Percentiles rank a stretch among this genome's conserved stretches.
phyloP scores from a whole-genome alignment of 2,888 invertebrate species.

The Rhodophaea formosa region DNA sequence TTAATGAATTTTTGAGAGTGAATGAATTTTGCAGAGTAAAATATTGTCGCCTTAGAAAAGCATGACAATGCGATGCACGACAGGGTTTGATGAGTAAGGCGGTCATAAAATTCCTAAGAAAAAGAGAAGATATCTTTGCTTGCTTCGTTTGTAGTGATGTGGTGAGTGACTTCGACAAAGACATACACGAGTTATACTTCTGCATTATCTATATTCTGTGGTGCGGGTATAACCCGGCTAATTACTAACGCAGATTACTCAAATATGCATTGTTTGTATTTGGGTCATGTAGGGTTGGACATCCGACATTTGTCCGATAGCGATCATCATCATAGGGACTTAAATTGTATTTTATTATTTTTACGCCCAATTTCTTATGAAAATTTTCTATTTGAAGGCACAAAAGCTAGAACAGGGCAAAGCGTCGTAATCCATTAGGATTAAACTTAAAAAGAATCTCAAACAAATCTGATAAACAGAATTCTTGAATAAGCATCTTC shows the following conservation, averaged over 20 bases:
- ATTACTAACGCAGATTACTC: conserved; percentile 64
- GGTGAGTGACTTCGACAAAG: too few relatives aligned
- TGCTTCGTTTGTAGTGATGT: too few relatives aligned
- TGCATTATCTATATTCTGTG: too few relatives aligned
- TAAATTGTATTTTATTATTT: neutral
- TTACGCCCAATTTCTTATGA: neutral
- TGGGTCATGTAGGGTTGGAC: conserved; percentile 41
- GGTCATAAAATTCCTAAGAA: too few relatives aligned
- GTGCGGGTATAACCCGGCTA: conserved; percentile 43
- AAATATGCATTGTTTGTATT: conserved; percentile 57
- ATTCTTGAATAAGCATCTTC: conserved; percentile 24
- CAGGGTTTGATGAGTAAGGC: too few relatives aligned
- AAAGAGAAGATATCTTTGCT: too few relatives aligned
- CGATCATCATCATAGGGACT: neutral
- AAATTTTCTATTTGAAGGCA: neutral
- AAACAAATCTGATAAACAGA: neutral
- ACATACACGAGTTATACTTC: too few relatives aligned
- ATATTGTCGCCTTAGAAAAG: too few relatives aligned
- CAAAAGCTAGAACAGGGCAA: neutral
- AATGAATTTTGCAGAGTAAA: too few relatives aligned
- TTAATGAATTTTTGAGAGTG: too few relatives aligned
- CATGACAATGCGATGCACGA: too few relatives aligned
- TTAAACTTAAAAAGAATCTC: neutral
- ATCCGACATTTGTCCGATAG: neutral
- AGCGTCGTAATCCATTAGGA: neutral